Conservation (phyloP, 2,888 invertebrate genomes). For the Ectobius pallidus region DNA sequence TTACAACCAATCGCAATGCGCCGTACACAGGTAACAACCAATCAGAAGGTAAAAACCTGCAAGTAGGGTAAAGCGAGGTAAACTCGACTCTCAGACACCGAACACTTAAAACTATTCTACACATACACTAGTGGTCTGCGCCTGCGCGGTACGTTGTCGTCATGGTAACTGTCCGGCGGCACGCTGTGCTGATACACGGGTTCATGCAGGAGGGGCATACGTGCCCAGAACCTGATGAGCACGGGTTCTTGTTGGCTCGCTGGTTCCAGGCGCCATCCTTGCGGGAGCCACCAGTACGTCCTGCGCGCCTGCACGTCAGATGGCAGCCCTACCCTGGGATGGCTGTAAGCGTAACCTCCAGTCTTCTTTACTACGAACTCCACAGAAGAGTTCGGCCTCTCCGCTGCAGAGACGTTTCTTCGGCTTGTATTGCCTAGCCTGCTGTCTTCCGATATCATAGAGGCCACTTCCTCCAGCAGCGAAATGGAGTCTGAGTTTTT, state of each 20-base stretch:
- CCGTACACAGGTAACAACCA: too few relatives aligned
- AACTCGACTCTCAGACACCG: too few relatives aligned
- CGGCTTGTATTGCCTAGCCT: neutral
- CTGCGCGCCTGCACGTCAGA: neutral
- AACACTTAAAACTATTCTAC: too few relatives aligned
- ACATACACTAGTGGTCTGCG: neutral
- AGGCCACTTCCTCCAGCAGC: neutral
- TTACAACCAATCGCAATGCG: too few relatives aligned
- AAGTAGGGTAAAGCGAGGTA: too few relatives aligned
- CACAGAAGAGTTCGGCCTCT: neutral
- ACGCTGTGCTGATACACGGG: neutral
- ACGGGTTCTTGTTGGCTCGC: slow-evolving; percentile 33
- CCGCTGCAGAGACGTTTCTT: neutral
- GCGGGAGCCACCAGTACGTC: slow-evolving; percentile 35
- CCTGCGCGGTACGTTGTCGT: neutral
- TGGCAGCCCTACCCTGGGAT: too few relatives aligned
- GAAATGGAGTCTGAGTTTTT: neutral
- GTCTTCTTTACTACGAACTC: neutral
- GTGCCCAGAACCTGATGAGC: slow-evolving; percentile 29
- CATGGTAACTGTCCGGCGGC: neutral
- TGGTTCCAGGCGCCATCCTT: slow-evolving; percentile 32
- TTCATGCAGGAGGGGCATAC: slow-evolving; percentile 17
- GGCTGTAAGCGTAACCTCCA: too few relatives aligned
- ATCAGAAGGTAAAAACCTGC: too few relatives aligned
- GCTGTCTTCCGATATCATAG: neutral